phyloP scores from a whole-genome alignment of 2,113 vertebrate genomes.

The Mustela lutreola region DNA sequence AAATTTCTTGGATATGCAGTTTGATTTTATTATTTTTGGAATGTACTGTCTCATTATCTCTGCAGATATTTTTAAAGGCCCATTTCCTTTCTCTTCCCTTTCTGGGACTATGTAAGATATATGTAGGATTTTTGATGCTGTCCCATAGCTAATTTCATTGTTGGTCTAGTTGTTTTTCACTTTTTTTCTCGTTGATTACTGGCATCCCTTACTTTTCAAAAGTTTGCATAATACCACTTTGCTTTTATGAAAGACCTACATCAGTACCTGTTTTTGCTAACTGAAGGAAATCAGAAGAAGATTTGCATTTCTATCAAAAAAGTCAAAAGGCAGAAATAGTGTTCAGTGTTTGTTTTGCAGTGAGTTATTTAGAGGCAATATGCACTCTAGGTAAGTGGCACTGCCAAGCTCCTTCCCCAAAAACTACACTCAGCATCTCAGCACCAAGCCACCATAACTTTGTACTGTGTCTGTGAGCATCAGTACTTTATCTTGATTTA shows the following conservation, averaged over 20 bases:
- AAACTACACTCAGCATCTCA: background rate
- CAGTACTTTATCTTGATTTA: background rate
- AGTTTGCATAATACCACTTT: background rate
- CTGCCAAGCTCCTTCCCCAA: background rate
- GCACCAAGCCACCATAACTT: background rate
- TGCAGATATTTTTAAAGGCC: background rate
- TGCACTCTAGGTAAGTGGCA: background rate
- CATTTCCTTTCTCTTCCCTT: background rate
- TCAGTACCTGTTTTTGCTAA: background rate
- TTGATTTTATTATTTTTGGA: background rate
- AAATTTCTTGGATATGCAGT: conserved; percentile 20
- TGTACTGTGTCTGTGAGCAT: background rate
- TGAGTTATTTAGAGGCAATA: background rate
- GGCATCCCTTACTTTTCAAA: background rate
- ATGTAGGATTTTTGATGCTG: background rate
- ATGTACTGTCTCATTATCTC: background rate
- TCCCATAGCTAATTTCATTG: background rate
- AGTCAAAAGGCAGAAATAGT: background rate
- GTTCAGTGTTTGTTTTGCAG: background rate
- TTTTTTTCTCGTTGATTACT: background rate
- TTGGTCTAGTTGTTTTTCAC: background rate
- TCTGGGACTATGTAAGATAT: background rate
- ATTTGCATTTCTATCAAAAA: background rate
- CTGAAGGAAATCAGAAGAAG: background rate
- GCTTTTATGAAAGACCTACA: background rate